A percentile compares a stretch with the other conserved stretches of the same genome.
Conservation (phyloP, 2,888 invertebrate species). For the Camponotus fellah region DNA sequence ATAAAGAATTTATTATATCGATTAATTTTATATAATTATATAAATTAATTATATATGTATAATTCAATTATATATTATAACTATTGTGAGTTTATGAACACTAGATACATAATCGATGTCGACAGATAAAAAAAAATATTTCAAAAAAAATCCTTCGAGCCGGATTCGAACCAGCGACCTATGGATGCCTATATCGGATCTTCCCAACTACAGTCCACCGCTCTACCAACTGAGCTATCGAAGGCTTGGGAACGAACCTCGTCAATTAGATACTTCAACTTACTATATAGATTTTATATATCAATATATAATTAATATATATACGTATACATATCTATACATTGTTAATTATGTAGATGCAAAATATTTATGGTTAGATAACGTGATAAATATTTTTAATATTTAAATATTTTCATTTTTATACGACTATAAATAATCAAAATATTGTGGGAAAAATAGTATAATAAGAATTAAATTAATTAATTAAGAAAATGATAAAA, state of each 20-base stretch:
- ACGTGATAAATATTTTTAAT: not conserved
- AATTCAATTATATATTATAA: not conserved
- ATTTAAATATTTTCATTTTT: not conserved
- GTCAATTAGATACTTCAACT: not conserved
- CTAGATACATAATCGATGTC: not conserved
- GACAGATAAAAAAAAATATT: not conserved
- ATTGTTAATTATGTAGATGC: not conserved
- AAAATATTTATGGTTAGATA: not conserved
- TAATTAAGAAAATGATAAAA: too few relatives aligned
- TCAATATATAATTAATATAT: not conserved
- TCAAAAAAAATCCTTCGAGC: slow-evolving; percentile 82
- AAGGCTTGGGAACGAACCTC: slow-evolving; percentile 73
- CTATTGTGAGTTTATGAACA: not conserved
- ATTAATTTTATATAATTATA: too few relatives aligned
- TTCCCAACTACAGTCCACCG: slow-evolving; percentile 85
- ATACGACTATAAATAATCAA: not conserved
- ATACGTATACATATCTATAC: not conserved
- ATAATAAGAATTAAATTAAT: too few relatives aligned
- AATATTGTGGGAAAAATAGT: not conserved
- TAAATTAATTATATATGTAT: too few relatives aligned
- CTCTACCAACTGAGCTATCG: slow-evolving; percentile 86
- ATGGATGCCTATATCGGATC: slow-evolving; percentile 78
- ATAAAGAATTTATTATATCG: too few relatives aligned
- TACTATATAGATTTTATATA: not conserved
- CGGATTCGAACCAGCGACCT: slow-evolving; percentile 86